Evolutionary conservation across 2,113 vertebrate species (phyloP), one percentile per base, ranked within the genome.

Genomic region (Charadrius vociferus): DNA sequence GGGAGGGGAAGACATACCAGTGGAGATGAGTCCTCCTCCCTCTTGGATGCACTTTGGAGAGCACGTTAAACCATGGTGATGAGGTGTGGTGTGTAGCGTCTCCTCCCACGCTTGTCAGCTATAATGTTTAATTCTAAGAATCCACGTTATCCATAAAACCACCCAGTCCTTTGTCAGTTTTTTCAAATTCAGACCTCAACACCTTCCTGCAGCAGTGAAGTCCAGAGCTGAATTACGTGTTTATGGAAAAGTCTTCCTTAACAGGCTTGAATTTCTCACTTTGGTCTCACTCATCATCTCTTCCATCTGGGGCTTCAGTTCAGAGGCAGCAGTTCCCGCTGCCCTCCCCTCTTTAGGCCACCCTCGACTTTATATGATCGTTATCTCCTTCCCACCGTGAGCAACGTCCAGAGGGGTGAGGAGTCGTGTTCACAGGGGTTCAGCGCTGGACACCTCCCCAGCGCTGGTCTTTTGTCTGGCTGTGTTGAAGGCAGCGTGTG

Each of bases 361-460:
- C 8, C 19, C 26, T 39, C 20, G 18, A 6, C 8, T 68, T 55
- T 72, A 18, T 26, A 13, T 11, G 41, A 12, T 59, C 26, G 2
- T 45, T 29, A 11, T 3, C 21, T 45, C 22, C 53, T 34, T 61
- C 36, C 45, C 1, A 0, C 0, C 3, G 20, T 17, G 55, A 81
- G 29, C 36, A 39, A 3, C 0, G 6, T 39, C 47, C 20, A 11
- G 62, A 21, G 19, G 37, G 39, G 10, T 2, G 34, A 62, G 56
- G 55, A 53, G 13, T 3, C 2, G 2, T 2, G 1, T 36, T 50
- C 30, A 4, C 19, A 0, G 7, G 36, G 27, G 14, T 22, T 67
- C 52, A 26, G 59, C 0, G 1, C 10, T 36, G 30, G 14, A 17
- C 30, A 52, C 75, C 12, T 71, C 12, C 23, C 15, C 23, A 68